These are phyloP conservation scores for Busseola fusca DNA, from an alignment of 2,888 invertebrate species.

Conservation along the genomic window DNA sequence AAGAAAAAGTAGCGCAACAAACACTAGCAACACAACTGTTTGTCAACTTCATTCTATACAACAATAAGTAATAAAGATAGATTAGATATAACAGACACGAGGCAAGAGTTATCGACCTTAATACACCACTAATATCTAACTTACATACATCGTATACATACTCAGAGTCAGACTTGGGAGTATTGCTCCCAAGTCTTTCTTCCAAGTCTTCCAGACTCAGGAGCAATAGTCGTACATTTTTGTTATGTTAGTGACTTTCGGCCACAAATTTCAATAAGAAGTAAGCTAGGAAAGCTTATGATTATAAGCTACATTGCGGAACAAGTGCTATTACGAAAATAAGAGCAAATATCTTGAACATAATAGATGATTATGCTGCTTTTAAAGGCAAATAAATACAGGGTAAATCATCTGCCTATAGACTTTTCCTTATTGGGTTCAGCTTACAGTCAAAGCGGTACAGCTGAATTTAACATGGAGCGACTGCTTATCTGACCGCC, in stretches of 20 bases:
- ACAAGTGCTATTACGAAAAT: conserved; percentile 1
- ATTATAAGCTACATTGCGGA: not conserved
- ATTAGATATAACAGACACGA: conserved; percentile 13
- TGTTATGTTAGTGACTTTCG: conserved; percentile 27
- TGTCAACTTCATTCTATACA: not conserved
- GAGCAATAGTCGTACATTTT: conserved; percentile 11
- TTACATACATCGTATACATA: conserved; percentile 3
- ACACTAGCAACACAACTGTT: not conserved
- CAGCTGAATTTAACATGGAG: not conserved
- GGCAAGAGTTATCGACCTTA: conserved; percentile 3
- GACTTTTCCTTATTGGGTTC: not conserved
- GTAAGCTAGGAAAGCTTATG: not conserved
- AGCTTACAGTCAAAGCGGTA: not conserved
- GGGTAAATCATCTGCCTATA: not conserved
- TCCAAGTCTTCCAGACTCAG: too few species aligned
- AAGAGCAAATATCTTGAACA: not conserved
- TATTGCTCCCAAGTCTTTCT: not conserved
- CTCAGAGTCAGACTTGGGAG: not conserved
- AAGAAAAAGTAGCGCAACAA: not conserved
- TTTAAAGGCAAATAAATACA: not conserved
- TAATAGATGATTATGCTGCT: not conserved
- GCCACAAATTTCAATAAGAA: conserved; percentile 16
- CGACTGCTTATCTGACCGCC: not conserved
- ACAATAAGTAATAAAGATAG: not conserved
- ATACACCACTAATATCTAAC: conserved; percentile 17